Evolutionary conservation across 1,140 invertebrate genomes (phyloP).

Genomic region (Scylla paramamosain): DNA sequence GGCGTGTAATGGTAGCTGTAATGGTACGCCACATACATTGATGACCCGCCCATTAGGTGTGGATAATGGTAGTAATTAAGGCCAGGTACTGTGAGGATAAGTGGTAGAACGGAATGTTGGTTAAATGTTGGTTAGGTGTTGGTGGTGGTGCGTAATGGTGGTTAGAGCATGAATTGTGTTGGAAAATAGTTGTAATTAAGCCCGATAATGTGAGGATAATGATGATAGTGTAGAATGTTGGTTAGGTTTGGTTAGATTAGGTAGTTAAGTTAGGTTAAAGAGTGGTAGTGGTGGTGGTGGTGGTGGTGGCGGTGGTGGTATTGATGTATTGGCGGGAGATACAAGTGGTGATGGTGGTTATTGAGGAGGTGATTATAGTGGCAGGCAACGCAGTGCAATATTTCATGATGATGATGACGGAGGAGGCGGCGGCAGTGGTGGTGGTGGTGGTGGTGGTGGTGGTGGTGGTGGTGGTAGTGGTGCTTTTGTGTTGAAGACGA

Average conservation of each 20-base stretch:
- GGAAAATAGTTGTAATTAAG: too few species aligned
- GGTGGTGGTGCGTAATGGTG: neutral
- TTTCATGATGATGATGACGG: neutral
- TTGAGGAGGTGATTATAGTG: neutral
- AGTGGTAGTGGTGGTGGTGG: constrained; percentile 40
- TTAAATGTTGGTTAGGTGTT: neutral
- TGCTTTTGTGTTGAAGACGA: neutral
- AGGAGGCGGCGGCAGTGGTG: neutral
- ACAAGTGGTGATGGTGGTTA: neutral
- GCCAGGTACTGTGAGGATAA: neutral
- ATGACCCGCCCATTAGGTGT: neutral
- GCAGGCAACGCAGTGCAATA: neutral
- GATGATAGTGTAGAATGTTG: too few species aligned
- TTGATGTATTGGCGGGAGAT: neutral
- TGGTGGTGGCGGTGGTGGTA: constrained; percentile 5
- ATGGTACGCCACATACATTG: neutral
- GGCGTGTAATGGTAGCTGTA: constrained; percentile 23
- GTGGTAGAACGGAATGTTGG: neutral
- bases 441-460: neutral
- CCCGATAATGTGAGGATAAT: too few species aligned
- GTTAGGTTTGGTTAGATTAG: too few species aligned
- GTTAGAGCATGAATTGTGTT: too few species aligned
- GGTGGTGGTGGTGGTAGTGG: neutral
- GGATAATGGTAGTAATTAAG: constrained; percentile 2
- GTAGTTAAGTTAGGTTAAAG: too few species aligned